Base-by-base conservation (phyloP, 2,113 vertebrate species). In the Trogon melanurus region DNA sequence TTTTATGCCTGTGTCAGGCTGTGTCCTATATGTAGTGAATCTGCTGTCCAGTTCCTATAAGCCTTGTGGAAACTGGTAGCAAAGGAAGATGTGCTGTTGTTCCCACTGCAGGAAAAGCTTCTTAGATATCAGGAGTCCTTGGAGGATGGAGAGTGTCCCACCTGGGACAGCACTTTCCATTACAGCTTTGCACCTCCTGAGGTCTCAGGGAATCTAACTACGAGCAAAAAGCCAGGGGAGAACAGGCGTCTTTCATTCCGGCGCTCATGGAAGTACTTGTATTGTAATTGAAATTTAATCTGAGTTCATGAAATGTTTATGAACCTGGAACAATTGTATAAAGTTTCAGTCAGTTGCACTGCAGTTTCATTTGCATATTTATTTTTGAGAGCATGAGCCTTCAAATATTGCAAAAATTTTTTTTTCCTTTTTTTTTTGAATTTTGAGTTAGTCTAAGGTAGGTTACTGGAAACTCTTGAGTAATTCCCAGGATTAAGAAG, bases 221-320 rank as follows among this genome's bases (percentile, higher is more conserved):
- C 22, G 45, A 84, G 53, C 23, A 86, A 53, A 85, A 93, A 95
- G 44, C 56, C 56, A 67, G 79, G 36, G 58, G 29, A 92, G 80
- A 92, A 53, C 34, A 75, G 34, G 53, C 48, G 1, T 87, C 86
- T 85, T 83, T 93, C 93, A 61, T 92, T 93, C 73, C 91, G 86
- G 65, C 0, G 2, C 73, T 93, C 41, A 5, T 54, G 72, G 83
- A 89, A 93, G 61, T 89, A 79, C 80, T 93, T 88, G 79, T 81
- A 86, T 96, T 93, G 76, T 94, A 94, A 96, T 93, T 96, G 96
- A 95, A 96, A 96, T 97, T 91, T 95, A 96, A 96, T 96, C 95
- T 85, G 80, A 79, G 54, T 93, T 96, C 92, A 94, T 96, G 86
- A 96, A 95, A 97, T 93, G 88, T 91, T 96, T 95, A 96, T 96